Conservation (phyloP, 2,113 vertebrate genomes). For the Nymphicus hollandicus region DNA sequence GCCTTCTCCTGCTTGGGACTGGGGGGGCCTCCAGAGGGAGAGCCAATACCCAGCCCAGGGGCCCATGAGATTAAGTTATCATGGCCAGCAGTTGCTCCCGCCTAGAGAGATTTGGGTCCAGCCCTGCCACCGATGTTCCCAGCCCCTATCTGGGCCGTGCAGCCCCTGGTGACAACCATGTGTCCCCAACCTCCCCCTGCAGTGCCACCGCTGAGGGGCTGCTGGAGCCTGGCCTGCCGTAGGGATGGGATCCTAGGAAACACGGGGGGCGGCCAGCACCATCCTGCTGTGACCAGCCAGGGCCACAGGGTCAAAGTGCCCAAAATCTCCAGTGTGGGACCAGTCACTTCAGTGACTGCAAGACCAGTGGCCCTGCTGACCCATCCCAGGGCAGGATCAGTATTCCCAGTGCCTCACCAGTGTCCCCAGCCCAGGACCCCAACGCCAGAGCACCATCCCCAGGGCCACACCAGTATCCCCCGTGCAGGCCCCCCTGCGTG, state of each 20-base stretch:
- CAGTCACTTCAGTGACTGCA: not conserved
- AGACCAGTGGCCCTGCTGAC: not conserved
- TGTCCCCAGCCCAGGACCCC: not conserved
- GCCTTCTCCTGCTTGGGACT: not conserved
- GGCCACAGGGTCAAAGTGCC: not conserved
- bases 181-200: fast-evolving
- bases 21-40: fast-evolving
- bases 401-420: not conserved
- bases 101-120: not conserved
- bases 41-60: not conserved
- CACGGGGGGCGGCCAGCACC: fast-evolving
- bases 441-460: no score
- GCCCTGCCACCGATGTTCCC: fast-evolving
- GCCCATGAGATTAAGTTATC: constrained; percentile 24
- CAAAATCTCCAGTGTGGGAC: not conserved
- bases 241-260: not conserved
- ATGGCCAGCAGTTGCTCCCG: not conserved
- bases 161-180: not conserved
- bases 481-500: fast-evolving
- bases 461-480: not conserved
- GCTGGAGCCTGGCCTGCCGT: not conserved
- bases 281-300: fast-evolving
- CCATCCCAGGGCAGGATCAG: not conserved
- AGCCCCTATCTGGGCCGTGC: not conserved
- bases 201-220: fast-evolving